phyloP scores from a whole-genome alignment of 2,888 invertebrate genomes.

The Arctia plantaginis region DNA sequence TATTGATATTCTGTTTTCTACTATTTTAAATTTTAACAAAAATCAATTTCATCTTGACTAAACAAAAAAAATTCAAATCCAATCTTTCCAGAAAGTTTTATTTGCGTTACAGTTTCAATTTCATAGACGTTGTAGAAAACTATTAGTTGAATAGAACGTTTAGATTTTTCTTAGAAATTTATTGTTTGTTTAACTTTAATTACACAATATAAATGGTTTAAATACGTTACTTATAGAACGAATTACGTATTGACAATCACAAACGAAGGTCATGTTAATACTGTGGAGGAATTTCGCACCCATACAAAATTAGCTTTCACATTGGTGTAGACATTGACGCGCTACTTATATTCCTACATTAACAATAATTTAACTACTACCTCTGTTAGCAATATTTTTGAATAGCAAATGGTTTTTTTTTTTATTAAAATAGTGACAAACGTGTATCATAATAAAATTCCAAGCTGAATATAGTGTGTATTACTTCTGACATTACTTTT shows the following conservation, averaged over 20 bases:
- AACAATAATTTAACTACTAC: background rate
- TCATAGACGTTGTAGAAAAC: conserved; percentile 35
- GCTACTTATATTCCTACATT: background rate
- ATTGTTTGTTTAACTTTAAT: conserved; percentile 42
- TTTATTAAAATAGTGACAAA: background rate
- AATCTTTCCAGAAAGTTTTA: conserved; percentile 35
- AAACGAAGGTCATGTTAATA: conserved; percentile 24
- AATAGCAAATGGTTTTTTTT: background rate
- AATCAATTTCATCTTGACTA: background rate
- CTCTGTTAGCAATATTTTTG: background rate
- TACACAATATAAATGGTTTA: conserved; percentile 28
- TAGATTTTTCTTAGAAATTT: conserved; percentile 37
- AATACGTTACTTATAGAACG: conserved; percentile 25
- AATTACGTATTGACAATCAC: conserved; percentile 13
- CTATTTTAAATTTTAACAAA: background rate
- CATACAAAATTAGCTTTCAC: conserved; percentile 1
- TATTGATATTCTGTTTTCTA: too few species aligned
- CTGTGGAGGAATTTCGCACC: conserved; percentile 7
- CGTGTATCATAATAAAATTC: background rate
- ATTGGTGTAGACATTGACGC: conserved; percentile 12
- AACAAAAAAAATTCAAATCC: conserved; percentile 8
- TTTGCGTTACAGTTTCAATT: conserved; percentile 22
- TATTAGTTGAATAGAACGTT: conserved; percentile 22
- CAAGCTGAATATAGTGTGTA: background rate
- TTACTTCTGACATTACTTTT: conserved; percentile 3